Conservation (phyloP, 1,140 invertebrate species). For the Euura lappo region DNA sequence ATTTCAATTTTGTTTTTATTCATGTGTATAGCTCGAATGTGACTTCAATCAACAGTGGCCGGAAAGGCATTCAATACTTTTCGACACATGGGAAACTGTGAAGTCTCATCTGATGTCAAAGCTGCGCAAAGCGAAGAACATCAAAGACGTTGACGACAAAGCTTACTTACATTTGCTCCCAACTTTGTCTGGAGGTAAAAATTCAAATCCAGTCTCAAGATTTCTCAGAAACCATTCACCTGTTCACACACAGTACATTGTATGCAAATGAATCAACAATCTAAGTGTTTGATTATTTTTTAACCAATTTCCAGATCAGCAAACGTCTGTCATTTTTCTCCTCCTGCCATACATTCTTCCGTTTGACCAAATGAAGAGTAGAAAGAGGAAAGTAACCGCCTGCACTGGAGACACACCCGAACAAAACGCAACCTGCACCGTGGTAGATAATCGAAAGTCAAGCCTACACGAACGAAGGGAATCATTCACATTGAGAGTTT, state of each 20-base stretch:
- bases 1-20: neutral
- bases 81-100: neutral
- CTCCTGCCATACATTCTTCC: neutral
- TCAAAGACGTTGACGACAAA: neutral
- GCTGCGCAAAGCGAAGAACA: neutral
- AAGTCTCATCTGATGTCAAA: neutral
- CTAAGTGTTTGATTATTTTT: neutral
- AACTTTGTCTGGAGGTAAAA: neutral
- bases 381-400: neutral
- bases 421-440: neutral
- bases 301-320: neutral
- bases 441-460: neutral
- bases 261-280: neutral
- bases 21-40: neutral
- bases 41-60: neutral
- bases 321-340: conserved; percentile 1
- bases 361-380: neutral
- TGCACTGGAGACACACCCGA: neutral
- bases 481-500: neutral
- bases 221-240: neutral
- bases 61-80: neutral
- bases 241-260: neutral
- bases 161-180: neutral
- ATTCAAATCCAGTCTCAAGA: neutral
- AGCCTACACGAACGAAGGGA: neutral